A percentile compares a stretch with the other conserved stretches of the same genome.
Evolutionary conservation across 1,140 invertebrate genomes (phyloP).

Genomic region (Drosophila nikananu): DNA sequence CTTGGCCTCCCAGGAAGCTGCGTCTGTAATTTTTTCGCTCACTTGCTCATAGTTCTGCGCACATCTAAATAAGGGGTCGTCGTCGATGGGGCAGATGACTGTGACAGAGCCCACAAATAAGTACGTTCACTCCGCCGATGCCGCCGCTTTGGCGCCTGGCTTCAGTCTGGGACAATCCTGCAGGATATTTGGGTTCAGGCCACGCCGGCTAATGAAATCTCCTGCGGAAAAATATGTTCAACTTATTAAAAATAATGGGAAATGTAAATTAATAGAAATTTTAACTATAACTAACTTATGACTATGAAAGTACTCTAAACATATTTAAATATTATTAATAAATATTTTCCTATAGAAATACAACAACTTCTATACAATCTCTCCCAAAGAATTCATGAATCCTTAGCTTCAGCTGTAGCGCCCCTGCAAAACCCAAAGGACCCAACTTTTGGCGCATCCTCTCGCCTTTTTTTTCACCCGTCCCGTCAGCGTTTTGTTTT

Average conservation of each 20-base stretch:
- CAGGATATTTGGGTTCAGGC: slow-evolving; percentile 45
- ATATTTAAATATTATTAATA: not conserved
- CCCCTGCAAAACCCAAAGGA: slow-evolving; percentile 28
- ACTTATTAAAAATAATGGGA: not conserved
- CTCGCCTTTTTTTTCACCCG: slow-evolving; percentile 1
- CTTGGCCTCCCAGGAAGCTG: slow-evolving; percentile 68
- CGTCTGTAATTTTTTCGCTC: slow-evolving; percentile 60
- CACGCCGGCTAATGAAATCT: slow-evolving; percentile 25
- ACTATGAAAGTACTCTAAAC: not conserved
- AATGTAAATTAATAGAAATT: not conserved
- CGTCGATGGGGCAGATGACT: slow-evolving; percentile 54
- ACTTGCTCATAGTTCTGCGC: slow-evolving; percentile 60
- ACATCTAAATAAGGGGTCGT: slow-evolving; percentile 66
- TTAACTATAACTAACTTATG: not conserved
- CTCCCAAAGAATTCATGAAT: not conserved
- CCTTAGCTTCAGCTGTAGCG: slow-evolving; percentile 29
- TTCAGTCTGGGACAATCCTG: slow-evolving; percentile 45
- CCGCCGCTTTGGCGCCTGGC: slow-evolving; percentile 61
- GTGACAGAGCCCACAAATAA: slow-evolving; percentile 30
- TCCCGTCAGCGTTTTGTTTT: slow-evolving; percentile 51
- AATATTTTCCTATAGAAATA: not conserved
- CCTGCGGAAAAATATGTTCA: not conserved
- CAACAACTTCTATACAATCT: not conserved
- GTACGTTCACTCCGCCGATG: slow-evolving; percentile 32
- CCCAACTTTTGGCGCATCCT: slow-evolving; percentile 34